Conservation (phyloP, 2,888 invertebrate species). For the Hirudinaria manillensis region DNA sequence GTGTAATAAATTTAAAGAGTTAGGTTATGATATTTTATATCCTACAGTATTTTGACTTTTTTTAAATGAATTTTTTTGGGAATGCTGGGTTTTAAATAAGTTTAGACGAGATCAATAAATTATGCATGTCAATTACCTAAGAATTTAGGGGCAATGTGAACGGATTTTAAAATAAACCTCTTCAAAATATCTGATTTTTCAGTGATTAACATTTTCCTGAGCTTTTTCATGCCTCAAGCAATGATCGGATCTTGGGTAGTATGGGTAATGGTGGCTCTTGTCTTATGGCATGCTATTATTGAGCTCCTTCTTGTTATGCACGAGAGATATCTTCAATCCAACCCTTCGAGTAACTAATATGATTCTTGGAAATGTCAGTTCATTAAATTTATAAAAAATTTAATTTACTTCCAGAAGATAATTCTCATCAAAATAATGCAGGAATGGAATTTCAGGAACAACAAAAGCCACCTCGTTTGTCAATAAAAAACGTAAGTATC, state of each 20-base stretch:
- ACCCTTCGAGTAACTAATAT: background rate
- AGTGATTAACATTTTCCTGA: constrained; percentile 26
- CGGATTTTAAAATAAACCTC: too few species aligned
- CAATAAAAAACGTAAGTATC: too few species aligned
- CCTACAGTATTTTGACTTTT: background rate
- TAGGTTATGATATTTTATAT: too few species aligned
- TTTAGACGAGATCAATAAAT: too few species aligned
- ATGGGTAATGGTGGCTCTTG: constrained; percentile 24
- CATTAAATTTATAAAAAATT: background rate
- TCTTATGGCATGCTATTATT: constrained; percentile 15
- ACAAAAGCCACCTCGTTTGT: too few species aligned
- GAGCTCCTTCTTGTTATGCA: constrained; percentile 15
- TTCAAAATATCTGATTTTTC: background rate
- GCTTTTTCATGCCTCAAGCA: constrained; percentile 11
- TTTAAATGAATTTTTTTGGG: background rate
- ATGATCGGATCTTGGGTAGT: constrained; percentile 14
- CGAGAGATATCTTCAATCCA: constrained; percentile 15
- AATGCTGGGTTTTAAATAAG: background rate
- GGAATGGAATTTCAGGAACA: too few species aligned
- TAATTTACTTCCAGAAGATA: background rate
- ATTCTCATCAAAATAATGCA: background rate
- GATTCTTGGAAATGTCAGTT: background rate
- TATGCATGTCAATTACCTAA: background rate
- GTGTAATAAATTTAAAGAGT: background rate
- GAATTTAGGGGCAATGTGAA: background rate